Evolutionary conservation across 2,113 vertebrate species (phyloP), one percentile per base, ranked within the genome.

Genomic region (Ciconia boyciana): DNA sequence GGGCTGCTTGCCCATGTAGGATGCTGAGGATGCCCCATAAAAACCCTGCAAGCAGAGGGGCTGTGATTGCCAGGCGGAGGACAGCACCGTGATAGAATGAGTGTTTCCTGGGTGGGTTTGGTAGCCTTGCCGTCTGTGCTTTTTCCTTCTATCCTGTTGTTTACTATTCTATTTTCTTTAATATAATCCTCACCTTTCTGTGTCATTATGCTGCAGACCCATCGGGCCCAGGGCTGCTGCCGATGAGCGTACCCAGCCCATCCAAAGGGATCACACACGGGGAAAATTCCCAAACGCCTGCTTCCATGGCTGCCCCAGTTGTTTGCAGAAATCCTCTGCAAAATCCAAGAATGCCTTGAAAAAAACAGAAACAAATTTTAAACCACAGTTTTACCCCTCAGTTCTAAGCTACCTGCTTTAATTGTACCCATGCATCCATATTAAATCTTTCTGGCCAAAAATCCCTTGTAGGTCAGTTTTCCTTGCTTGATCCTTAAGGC

Each of bases 201-300:
- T 69, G 91, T 21, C 2, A 0, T 31, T 28, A 20, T 48, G 10
- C 34, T 66, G 4, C 19, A 44, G 64, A 81, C 10, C n/a, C 9
- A 4, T 17, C 1, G 5, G 34, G 14, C 6, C 19, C 66, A 70
- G 49, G 44, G 29, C 22, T 87, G 49, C 17, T 60, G 32, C 9
- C 2, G 0, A 4, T 39, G 58, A 72, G 0, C 1, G 0, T 36
- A 48, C 5, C 39, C 32, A 64, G 14, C 17, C 26, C 2, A 1
- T 21, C 34, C 72, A 61, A 54, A 81, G 13, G 44, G 10, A 51
- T 6, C 3, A 3, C 36, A 43, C 3, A 20, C 0, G 1, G 29
- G 17, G 34, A 78, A 83, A 61, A 78, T 26, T 77, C 58, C 44
- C 24, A 31, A 89, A 57, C 24, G 7, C 7, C 11, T 51, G 34